These are phyloP conservation scores for Dendrolimus kikuchii DNA, from an alignment of 1,140 invertebrate species.

Conservation along the genomic window DNA sequence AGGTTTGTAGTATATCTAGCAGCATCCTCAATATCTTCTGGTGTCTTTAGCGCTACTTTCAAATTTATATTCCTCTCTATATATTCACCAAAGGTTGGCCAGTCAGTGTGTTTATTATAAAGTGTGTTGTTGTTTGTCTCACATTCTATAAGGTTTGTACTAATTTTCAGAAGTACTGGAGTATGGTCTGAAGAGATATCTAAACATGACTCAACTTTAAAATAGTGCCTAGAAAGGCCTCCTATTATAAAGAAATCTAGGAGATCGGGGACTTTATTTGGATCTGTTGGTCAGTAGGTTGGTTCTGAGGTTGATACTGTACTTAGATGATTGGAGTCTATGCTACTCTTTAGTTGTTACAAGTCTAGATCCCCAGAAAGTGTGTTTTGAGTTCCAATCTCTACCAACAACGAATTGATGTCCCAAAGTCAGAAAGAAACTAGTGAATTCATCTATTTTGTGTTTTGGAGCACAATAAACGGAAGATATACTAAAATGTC, in stretches of 20 bases:
- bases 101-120: constrained; percentile 16
- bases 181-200: constrained; percentile 15
- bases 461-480: constrained; percentile 24
- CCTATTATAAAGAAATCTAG: too few relatives aligned
- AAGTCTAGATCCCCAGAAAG: constrained; percentile 50
- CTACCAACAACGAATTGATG: constrained; percentile 23
- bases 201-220: too few relatives aligned
- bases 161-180: constrained; percentile 11
- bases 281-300: too few relatives aligned
- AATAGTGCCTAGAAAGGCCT: too few relatives aligned
- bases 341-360: too few relatives aligned
- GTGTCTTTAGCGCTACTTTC: constrained; percentile 15
- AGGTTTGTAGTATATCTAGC: constrained; percentile 11
- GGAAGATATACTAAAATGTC: constrained; percentile 14
- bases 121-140: constrained; percentile 3
- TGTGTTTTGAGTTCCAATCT: constrained; percentile 59
- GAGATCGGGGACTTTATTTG: too few relatives aligned
- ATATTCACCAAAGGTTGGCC: constrained; percentile 7
- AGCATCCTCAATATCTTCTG: constrained; percentile 15
- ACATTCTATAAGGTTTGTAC: too few relatives aligned
- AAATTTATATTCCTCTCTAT: constrained; percentile 8
- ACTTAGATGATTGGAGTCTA: too few relatives aligned
- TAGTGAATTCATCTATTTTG: constrained; percentile 11
- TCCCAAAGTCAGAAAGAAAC: constrained; percentile 15
- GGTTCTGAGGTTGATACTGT: too few relatives aligned